A percentile compares a stretch with the other conserved stretches of the same genome.
phyloP scores from a whole-genome alignment of 2,797 vertebrate genomes.

The Arrhamphus sclerolepis region DNA sequence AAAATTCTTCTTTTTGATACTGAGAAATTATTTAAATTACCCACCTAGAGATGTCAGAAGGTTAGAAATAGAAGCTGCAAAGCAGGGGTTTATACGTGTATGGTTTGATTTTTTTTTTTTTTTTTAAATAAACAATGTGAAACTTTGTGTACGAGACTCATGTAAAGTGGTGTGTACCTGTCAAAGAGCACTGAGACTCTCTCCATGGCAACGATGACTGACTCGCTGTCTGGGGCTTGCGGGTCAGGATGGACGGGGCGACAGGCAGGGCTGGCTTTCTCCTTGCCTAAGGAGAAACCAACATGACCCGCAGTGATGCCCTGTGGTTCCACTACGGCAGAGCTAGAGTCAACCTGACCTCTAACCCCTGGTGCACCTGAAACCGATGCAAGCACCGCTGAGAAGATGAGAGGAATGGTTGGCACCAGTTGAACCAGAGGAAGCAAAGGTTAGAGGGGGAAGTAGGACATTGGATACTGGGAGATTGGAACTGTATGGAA shows the following conservation, averaged over 20 bases:
- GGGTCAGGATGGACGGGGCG: conserved; percentile 84
- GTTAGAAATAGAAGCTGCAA: background rate
- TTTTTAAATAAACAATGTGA: background rate
- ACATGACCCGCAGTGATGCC: conserved; percentile 77
- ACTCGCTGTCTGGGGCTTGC: conserved; percentile 92
- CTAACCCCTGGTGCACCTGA: conserved; percentile 79
- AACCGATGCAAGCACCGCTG: conserved; percentile 79
- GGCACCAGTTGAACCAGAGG: conserved; percentile 58
- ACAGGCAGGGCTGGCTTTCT: conserved; percentile 92
- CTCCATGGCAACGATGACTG: conserved; percentile 98
- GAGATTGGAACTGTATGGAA: conserved; percentile 48
- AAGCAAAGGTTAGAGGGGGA: conserved; percentile 60
- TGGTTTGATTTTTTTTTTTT: too few species aligned
- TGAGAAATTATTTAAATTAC: background rate
- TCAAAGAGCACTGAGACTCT: conserved; percentile 98
- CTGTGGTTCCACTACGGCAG: conserved; percentile 70
- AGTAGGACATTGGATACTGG: too few species aligned
- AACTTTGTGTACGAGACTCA: background rate
- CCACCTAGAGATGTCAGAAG: background rate
- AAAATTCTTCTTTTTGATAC: background rate
- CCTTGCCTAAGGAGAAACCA: conserved; percentile 89
- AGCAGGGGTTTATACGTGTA: too few species aligned
- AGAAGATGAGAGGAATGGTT: conserved; percentile 66
- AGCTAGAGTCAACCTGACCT: conserved; percentile 79
- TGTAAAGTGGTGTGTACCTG: conserved; percentile 79